Percentiles rank a stretch among this genome's conserved stretches.
Conservation (phyloP, 2,888 invertebrate species). For the Bombylius discolor region DNA sequence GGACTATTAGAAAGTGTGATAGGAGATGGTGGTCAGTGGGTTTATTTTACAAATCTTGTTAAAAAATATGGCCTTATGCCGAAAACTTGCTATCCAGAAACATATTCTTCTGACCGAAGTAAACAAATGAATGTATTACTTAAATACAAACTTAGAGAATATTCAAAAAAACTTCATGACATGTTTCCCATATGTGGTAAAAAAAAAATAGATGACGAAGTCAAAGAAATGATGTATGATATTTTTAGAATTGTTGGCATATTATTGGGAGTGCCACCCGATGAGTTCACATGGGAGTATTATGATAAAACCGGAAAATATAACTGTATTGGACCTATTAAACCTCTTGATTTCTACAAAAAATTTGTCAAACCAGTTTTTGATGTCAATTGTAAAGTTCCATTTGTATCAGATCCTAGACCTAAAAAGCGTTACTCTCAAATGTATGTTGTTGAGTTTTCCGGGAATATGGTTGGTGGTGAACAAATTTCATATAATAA, state of each 20-base stretch:
- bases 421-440: too few relatives aligned
- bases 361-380: conserved; percentile 61
- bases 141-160: conserved; percentile 75
- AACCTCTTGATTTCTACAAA: conserved; percentile 69
- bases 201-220: conserved; percentile 46
- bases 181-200: conserved; percentile 52
- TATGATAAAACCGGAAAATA: conserved; percentile 70
- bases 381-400: conserved; percentile 69
- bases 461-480: conserved; percentile 80
- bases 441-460: conserved; percentile 34
- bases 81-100: conserved; percentile 75
- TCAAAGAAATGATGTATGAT: conserved; percentile 57
- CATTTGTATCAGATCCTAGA: too few relatives aligned
- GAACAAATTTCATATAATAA: conserved; percentile 72
- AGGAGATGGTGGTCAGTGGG: conserved; percentile 84
- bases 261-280: conserved; percentile 67
- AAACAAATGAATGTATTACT: conserved; percentile 25
- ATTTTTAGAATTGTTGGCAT: conserved; percentile 73
- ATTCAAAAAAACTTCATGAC: conserved; percentile 44
- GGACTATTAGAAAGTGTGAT: conserved; percentile 39
- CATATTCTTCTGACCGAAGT: conserved; percentile 48
- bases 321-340: conserved; percentile 59
- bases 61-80: conserved; percentile 81
- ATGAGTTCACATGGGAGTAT: conserved; percentile 70
- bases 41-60: conserved; percentile 78